phyloP scores from a whole-genome alignment of 23 tunicate species.

The Halocynthia aurantium region DNA sequence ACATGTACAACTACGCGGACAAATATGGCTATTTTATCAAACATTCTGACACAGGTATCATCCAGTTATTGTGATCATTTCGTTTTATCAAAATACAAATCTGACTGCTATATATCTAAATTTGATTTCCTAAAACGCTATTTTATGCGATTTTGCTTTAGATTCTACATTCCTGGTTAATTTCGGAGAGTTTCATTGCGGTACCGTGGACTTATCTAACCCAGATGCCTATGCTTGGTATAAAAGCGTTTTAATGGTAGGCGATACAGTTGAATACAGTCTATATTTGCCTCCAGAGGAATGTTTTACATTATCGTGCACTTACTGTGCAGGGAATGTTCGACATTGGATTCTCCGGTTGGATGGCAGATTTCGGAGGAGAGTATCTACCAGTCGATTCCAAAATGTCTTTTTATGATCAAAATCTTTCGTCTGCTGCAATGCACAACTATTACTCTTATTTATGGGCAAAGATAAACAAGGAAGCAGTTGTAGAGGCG shows the following conservation, averaged over 20 bases:
- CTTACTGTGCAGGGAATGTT: conserved; percentile 47
- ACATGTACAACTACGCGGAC: conserved; percentile 63
- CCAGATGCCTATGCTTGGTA: conserved; percentile 96
- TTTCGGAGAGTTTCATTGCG: conserved; percentile 82
- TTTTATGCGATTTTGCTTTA: not conserved
- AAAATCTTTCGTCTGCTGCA: conserved; percentile 20
- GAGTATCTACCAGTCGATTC: conserved; percentile 80
- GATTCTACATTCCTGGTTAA: conserved; percentile 58
- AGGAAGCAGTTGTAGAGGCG: conserved; percentile 62
- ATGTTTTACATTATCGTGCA: not conserved
- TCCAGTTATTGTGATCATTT: not conserved
- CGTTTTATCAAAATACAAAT: not conserved
- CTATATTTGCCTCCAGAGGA: not conserved
- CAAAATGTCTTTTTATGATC: conserved; percentile 38
- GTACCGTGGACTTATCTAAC: conserved; percentile 81
- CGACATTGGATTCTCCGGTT: conserved; percentile 76
- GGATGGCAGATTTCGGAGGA: conserved; percentile 99
- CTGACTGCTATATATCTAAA: not conserved
- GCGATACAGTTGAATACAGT: not conserved
- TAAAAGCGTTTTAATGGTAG: conserved; percentile 78
- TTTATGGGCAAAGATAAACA: conserved; percentile 84
- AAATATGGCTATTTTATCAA: conserved; percentile 62
- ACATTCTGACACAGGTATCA: conserved; percentile 46
- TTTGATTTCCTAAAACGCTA: not conserved
- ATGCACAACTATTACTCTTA: conserved; percentile 77